Evolutionary conservation across 2,888 invertebrate genomes (phyloP), one percentile per base, ranked within the genome.

Genomic region (Cybosia mesomella): DNA sequence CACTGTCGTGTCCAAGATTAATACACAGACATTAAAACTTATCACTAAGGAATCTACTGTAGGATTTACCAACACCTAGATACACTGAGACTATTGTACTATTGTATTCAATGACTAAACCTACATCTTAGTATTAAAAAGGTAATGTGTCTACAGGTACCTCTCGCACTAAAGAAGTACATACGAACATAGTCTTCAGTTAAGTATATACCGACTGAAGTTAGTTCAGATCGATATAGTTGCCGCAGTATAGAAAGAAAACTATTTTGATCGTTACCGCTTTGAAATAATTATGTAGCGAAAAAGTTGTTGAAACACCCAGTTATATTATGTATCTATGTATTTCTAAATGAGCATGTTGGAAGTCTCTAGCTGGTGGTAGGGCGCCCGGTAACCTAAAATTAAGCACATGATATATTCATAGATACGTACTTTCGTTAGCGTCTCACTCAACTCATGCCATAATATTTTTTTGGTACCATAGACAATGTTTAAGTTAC

Each of bases 341-440:
- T 43, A 43, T 7, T 18, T 43, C 43, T 43, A 43, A 39, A 43
- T 49, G 49, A 49, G n/a, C n/a, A 43, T 43, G 43, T n/a, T n/a
- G n/a, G n/a, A n/a, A n/a, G n/a, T n/a, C n/a, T n/a, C n/a, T n/a
- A n/a, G 49, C 18, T 34, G 5, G 8, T 10, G n/a, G 49, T 49
- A 9, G 2, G 49, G 18, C 49, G 21, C 49, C 58, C 22, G 58
- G 49, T 53, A 49, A 58, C 49, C 18, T 28, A 24, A 39, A 7
- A n/a, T n/a, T 49, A 24, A 24, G n/a, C 28, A 11, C 8, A 49
- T 2, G 8, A 43, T 13, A 7, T 5, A 49, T 49, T 21, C 0
- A 15, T 72, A 67, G 72, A 76, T 74, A 67, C 79, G 74, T 70
- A 77, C 77, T 77, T 68, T 66, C 72, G 65, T 66, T 66, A 59